Evolutionary conservation across 2,888 invertebrate species (phyloP).

Genomic region (Diaprepes abbreviatus): DNA sequence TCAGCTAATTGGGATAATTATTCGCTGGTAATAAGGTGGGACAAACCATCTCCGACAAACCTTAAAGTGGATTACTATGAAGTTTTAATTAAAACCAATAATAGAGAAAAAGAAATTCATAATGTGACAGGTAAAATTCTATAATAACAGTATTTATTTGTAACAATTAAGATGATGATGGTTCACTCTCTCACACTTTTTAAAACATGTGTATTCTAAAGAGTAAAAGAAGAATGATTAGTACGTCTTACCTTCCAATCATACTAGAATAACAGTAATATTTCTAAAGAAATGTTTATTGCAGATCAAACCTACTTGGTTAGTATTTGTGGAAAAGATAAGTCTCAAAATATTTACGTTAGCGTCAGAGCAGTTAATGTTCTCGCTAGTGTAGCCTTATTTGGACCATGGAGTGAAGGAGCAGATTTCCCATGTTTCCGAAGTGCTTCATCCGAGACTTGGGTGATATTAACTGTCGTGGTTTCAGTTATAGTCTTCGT

Average conservation of each 20-base stretch:
- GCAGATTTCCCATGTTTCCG: conserved; percentile 57
- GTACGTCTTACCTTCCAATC: too few relatives aligned
- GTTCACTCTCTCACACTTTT: too few relatives aligned
- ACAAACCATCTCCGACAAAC: conserved; percentile 65
- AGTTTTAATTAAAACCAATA: conserved; percentile 59
- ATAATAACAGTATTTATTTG: not conserved
- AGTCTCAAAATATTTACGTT: conserved; percentile 47
- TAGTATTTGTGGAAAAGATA: conserved; percentile 30
- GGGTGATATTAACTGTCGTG: conserved; percentile 47
- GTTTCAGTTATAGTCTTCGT: conserved; percentile 41
- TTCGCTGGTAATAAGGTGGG: conserved; percentile 66
- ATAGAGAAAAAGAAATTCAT: conserved; percentile 20
- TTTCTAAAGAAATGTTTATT: too few relatives aligned
- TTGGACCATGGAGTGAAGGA: conserved; percentile 64
- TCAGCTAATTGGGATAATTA: conserved; percentile 37
- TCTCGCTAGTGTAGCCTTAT: conserved; percentile 53
- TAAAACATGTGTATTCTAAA: too few relatives aligned
- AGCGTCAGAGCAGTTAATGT: conserved; percentile 64
- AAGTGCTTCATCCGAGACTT: conserved; percentile 45
- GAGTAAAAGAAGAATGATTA: too few relatives aligned
- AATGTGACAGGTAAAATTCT: conserved; percentile 39
- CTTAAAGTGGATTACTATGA: conserved; percentile 70
- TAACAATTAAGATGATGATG: too few relatives aligned
- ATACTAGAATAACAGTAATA: too few relatives aligned
- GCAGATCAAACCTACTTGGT: conserved; percentile 20